Evolutionary conservation across 2,888 invertebrate species (phyloP).

Genomic region (Eupeodes luniger): DNA sequence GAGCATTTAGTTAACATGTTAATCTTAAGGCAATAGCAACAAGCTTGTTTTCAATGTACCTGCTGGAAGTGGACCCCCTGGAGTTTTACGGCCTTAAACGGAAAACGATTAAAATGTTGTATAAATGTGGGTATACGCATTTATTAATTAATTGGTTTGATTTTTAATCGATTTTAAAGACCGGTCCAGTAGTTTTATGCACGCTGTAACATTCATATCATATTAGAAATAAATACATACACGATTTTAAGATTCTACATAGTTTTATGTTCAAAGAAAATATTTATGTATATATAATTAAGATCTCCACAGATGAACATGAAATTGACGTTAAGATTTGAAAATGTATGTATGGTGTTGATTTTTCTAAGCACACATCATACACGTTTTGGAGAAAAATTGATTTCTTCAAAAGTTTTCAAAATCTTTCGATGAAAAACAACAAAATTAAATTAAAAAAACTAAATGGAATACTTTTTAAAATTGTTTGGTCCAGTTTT

Average conservation of each 20-base stretch:
- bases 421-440: too few relatives aligned
- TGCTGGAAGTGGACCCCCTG: constrained; percentile 32
- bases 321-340: too few relatives aligned
- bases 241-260: neutral
- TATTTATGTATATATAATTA: too few relatives aligned
- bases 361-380: too few relatives aligned
- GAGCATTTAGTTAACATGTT: constrained; percentile 49
- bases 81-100: constrained; percentile 19
- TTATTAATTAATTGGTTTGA: constrained; percentile 42
- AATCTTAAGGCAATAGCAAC: constrained; percentile 35
- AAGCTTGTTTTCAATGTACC: constrained; percentile 1
- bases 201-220: neutral
- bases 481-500: too few relatives aligned
- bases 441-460: too few relatives aligned
- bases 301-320: too few relatives aligned
- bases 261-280: neutral
- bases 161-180: constrained; percentile 47
- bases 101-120: constrained; percentile 30
- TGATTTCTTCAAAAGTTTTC: too few relatives aligned
- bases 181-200: constrained; percentile 36
- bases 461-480: too few relatives aligned
- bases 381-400: too few relatives aligned
- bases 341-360: too few relatives aligned
- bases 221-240: neutral
- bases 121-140: constrained; percentile 49